These are phyloP conservation scores for Pentamera pediparva DNA, from an alignment of 53 echinoderm and acorn worm genomes.

Conservation along the genomic window DNA sequence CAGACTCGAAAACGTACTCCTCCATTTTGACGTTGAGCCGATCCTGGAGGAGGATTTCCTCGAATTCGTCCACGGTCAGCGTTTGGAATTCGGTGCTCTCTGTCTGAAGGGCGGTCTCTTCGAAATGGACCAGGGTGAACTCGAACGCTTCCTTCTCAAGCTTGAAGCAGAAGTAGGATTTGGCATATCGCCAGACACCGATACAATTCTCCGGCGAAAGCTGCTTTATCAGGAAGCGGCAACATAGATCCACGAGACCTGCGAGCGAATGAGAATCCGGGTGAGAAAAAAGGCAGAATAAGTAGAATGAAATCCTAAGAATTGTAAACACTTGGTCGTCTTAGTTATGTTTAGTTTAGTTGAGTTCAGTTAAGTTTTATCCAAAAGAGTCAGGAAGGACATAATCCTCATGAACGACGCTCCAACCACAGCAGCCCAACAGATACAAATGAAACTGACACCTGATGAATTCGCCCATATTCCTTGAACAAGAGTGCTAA, in stretches of 20 bases:
- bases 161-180: conserved; percentile 77
- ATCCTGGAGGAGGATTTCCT: conserved; percentile 64
- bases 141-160: conserved; percentile 65
- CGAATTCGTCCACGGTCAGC: conserved; percentile 67
- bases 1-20: conserved; percentile 92
- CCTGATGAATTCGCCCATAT: too few species aligned
- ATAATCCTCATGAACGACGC: too few species aligned
- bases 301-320: too few species aligned
- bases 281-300: not conserved
- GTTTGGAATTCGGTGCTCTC: conserved; percentile 73
- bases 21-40: conserved; percentile 97
- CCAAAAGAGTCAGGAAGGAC: too few species aligned
- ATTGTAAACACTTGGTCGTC: too few species aligned
- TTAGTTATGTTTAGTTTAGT: too few species aligned
- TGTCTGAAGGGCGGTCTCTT: conserved; percentile 64
- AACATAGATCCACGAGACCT: conserved; percentile 81
- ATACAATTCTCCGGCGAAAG: conserved; percentile 71
- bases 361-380: too few species aligned
- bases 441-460: too few species aligned
- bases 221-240: conserved; percentile 60
- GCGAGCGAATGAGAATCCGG: too few species aligned
- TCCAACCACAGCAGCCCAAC: too few species aligned
- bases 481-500: too few species aligned
- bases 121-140: conserved; percentile 84
- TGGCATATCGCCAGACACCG: conserved; percentile 85